Evolutionary conservation across 2,113 vertebrate species (phyloP).

Genomic region (Rattus rattus): DNA sequence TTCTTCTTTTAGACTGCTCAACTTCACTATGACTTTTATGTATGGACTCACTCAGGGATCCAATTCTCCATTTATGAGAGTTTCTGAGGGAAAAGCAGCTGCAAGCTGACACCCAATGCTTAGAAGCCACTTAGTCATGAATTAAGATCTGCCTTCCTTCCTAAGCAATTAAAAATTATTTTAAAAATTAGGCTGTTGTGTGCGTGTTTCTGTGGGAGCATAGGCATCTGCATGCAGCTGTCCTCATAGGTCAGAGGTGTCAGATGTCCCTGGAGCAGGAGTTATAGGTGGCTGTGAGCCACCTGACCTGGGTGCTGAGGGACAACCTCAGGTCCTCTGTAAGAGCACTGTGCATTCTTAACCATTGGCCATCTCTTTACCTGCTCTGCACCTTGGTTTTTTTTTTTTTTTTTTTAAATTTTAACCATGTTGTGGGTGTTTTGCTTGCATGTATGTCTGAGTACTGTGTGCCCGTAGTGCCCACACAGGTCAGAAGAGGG

Average conservation of each 20-base stretch:
- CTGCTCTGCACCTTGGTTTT: too few relatives aligned
- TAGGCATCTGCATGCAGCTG: background rate
- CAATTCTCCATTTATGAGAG: background rate
- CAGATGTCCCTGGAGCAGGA: background rate
- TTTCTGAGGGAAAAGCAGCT: slow-evolving; percentile 20
- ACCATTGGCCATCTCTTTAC: background rate
- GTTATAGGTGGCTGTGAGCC: background rate
- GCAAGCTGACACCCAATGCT: background rate
- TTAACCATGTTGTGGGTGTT: background rate
- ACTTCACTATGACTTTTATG: background rate
- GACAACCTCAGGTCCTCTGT: background rate
- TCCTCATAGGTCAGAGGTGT: background rate
- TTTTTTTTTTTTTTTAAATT: background rate
- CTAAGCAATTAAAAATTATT: background rate
- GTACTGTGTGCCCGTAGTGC: background rate
- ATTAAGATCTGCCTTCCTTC: background rate
- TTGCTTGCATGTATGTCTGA: background rate
- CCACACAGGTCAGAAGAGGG: too few relatives aligned
- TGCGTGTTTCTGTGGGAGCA: background rate
- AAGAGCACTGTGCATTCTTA: background rate
- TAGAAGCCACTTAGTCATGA: background rate
- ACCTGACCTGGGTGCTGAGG: background rate
- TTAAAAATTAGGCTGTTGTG: background rate
- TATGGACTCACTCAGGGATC: background rate
- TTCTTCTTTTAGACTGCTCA: background rate